Base-by-base conservation (phyloP, 1,140 invertebrate species). In the Listronotus oregonensis region DNA sequence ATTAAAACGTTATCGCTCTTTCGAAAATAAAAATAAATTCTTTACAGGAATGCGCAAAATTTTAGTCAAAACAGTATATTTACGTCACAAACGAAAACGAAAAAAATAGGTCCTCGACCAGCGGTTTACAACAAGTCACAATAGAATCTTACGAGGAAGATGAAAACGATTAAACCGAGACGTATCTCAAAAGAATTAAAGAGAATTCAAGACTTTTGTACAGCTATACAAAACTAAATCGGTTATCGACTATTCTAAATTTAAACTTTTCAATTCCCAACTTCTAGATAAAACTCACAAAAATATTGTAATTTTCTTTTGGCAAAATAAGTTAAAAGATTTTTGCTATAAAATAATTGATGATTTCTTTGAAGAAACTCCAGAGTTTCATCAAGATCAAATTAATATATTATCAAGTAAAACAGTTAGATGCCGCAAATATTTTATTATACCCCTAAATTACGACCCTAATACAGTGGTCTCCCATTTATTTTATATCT, bases 11-110 rank as follows among this genome's bases (percentile, higher is more conserved):
- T 50, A 49, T 61, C 15, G 62, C 62, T 40, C 37, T 68, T 2
- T 68, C 62, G 7, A 49, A 62, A 50, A 68, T 68, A n/a, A 65
- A 68, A 64, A 59, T 68, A 11, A 68, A 65, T 47, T 42, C 65
- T 34, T 61, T 64, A 40, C 17, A 68, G 8, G 12, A 64, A 18
- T 60, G 39, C 17, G 15, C 34, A 47, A 15, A 59, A 8, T 60
- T 60, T 42, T 37, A 64, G 14, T 11, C 1, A 12, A 67, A 63
- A 57, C 4, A 11, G 5, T n/a, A 2, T 3, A 55, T 64, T 4
- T n/a, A 43, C 10, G 21, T 31, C 0, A 37, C 47, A 8, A 62
- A 51, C n/a, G 47, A 60, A 60, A 32, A 15, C 6, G 43, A 50
- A 6, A 32, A 57, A 46, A n/a, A 10, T 39, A 40, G 34, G 3